A percentile compares a stretch with the other conserved stretches of the same genome.
Evolutionary conservation across 2,888 invertebrate species (phyloP).

Genomic region (Imbricaverruca yamaguchii): DNA sequence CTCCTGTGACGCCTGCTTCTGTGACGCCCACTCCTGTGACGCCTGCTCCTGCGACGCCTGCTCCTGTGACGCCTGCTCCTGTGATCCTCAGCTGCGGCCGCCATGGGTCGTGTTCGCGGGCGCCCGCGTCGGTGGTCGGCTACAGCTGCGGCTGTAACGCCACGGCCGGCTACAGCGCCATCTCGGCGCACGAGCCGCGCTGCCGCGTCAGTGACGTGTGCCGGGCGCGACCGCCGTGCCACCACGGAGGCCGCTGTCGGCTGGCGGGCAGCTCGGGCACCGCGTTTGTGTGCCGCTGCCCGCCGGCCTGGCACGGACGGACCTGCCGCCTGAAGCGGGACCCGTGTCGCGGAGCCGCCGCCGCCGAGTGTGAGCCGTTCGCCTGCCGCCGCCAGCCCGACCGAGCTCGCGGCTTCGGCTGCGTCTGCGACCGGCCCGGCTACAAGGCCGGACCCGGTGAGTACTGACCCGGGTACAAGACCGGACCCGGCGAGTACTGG

Average conservation of each 20-base stretch:
- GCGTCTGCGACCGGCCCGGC: not conserved
- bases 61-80: no score
- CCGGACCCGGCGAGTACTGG: no score
- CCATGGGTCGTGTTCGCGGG: not conserved
- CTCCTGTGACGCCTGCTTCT: no score
- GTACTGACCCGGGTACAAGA: not conserved
- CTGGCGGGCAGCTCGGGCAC: not conserved
- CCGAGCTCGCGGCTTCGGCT: not conserved
- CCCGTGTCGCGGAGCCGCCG: not conserved
- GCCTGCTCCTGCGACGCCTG: not conserved
- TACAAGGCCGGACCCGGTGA: not conserved
- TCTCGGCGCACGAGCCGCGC: not conserved
- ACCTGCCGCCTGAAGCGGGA: not conserved
- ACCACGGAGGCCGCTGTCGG: not conserved
- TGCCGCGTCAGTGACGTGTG: not conserved
- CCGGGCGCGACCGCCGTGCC: not conserved
- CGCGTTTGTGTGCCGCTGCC: not conserved
- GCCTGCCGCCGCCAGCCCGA: not conserved
- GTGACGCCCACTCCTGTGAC: no score
- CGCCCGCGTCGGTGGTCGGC: not conserved
- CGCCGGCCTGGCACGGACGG: not conserved
- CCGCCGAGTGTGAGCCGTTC: not conserved
- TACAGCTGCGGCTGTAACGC: conserved; percentile 12
- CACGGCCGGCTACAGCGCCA: conserved; percentile 5
- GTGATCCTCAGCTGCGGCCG: not conserved